Evolutionary conservation across 2,888 invertebrate species (phyloP), one percentile per base, ranked within the genome.

Genomic region (Diarsia dahlii): DNA sequence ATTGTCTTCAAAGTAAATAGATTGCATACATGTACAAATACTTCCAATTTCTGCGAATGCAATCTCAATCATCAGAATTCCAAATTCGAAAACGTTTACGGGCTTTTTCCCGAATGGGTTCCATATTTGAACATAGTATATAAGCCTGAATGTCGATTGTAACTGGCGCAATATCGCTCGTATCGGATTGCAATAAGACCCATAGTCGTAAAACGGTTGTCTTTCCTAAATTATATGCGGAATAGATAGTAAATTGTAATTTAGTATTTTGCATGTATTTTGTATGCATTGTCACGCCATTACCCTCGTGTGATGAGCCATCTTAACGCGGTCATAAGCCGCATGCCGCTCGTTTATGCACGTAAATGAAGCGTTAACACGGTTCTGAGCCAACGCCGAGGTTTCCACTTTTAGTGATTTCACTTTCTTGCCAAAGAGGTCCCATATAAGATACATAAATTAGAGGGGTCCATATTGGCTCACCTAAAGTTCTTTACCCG

Each of bases 301-400:
- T 83, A 78, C 63, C 62, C 64, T 58, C 34, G n/a, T 62, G 56
- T 71, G 78, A 82, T 78, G 73, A 78, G 73, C 79, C 39, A 79
- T 78, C 66, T 78, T 71, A 76, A 64, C 64, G 63, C 86, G 62
- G 84, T 78, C 70, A 71, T 72, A 78, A 73, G 79, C 79, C 73
- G 64, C 79, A 56, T 63, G 23, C 60, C 45, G 34, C 70, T 63
- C 58, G 52, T 83, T 78, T 71, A 86, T 78, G 73, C 63, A 86
- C 79, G 71, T 69, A 83, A 78, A 79, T 71, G 74, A 78, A 71
- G 79, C 86, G 79, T 66, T 83, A 82, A 86, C 82, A 82, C 82
- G 72, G 86, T 85, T 83, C 82, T 54, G 54, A 73, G 50, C 34
- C 82, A n/a, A 46, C 45, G 20, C 20, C 46, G 82, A 54, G 83